Evolutionary conservation across 2,888 invertebrate genomes (phyloP).

Genomic region (Aphodius granarius): DNA sequence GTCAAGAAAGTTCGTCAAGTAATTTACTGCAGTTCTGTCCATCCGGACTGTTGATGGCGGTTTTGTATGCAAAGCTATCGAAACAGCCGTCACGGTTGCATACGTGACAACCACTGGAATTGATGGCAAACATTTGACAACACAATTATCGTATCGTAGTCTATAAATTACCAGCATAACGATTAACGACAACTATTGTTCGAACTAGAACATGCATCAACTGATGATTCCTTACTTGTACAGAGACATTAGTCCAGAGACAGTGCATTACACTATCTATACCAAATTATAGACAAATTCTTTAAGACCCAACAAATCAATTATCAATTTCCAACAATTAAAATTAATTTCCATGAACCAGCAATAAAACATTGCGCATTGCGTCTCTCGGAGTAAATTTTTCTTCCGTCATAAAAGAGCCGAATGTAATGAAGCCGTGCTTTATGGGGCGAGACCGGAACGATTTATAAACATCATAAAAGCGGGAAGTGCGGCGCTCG

Average conservation of each 20-base stretch:
- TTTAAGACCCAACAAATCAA: too few relatives aligned
- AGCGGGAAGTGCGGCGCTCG: background rate
- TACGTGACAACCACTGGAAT: background rate
- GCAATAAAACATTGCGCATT: background rate
- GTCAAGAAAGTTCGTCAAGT: background rate
- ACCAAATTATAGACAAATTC: too few relatives aligned
- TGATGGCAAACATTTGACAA: background rate
- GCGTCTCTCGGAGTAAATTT: background rate
- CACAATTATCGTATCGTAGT: background rate
- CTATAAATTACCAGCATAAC: background rate
- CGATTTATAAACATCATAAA: background rate
- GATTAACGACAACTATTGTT: background rate
- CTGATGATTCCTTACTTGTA: background rate
- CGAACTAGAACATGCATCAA: background rate
- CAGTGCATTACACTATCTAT: too few relatives aligned
- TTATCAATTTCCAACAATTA: too few relatives aligned
- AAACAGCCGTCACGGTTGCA: background rate
- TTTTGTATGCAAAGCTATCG: background rate
- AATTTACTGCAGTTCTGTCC: background rate
- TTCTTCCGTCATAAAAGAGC: background rate
- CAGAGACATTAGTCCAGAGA: too few relatives aligned
- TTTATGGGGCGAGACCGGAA: background rate
- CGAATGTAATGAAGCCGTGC: background rate
- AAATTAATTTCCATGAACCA: background rate
- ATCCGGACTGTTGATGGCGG: background rate